Evolutionary conservation across 2,888 invertebrate genomes (phyloP), one percentile per base, ranked within the genome.

Genomic region (Horisme vitalbata): DNA sequence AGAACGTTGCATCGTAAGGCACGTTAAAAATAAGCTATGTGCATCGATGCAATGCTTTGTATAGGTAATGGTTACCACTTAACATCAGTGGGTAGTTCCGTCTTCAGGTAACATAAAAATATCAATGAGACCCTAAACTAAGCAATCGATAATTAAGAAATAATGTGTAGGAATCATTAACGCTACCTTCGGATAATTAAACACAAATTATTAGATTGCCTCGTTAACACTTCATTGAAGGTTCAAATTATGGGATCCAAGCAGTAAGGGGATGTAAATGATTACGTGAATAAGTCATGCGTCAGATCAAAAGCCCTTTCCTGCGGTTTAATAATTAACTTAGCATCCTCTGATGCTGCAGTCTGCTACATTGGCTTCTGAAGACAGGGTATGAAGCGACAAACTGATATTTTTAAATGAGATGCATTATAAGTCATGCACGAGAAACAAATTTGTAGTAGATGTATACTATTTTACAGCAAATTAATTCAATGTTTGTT

Each of bases 131-230:
- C 8, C 20, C 8, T 3, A 7, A 8, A n/a, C 7, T 2, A 5
- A 1, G 6, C 4, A 28, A 28, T n/a, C 3, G 28, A 8, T 13
- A 8, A 24, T 34, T 30, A 21, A 12, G 35, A 23, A 23, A 10
- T 43, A 35, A 35, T 43, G n/a, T 5, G n/a, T 23, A 9, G 23
- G 5, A n/a, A 43, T 43, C 28, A 33, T 27, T 27, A 4, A 24
- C 35, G 35, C 27, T 11, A 13, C 14, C 30, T 12, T 20, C 13
- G 24, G 24, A 9, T 31, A 31, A 36, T 35, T 30, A 35, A 43
- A 28, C 39, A 31, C 12, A 3, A 18, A 31, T 20, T 28, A 9
- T 11, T 4, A 4, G n/a, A 28, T 10, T 36, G 18, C 15, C 21
- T 21, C 11, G 6, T 6, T 10, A 15, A 5, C 4, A 4, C 0